These are phyloP conservation scores for Parus major DNA, from an alignment of 2,113 vertebrate genomes.

Conservation along the genomic window DNA sequence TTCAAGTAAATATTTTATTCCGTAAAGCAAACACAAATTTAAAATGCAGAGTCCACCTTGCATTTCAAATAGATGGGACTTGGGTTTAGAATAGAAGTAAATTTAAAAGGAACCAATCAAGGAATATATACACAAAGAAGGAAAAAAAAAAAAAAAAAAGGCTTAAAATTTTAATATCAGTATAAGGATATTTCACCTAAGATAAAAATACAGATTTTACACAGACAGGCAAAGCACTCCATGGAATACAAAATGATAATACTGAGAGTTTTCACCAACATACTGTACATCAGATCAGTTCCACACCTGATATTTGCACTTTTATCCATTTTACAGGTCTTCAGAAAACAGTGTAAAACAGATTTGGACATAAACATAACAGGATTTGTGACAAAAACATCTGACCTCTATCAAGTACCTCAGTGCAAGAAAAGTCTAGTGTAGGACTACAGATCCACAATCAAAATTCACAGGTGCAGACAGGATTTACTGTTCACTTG, in stretches of 20 bases:
- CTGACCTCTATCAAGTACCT: neutral
- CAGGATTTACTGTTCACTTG: neutral
- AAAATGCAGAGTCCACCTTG: neutral
- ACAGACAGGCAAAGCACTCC: neutral
- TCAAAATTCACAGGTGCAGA: neutral
- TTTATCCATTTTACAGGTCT: neutral
- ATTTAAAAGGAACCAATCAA: neutral
- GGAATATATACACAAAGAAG: neutral
- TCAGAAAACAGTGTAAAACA: neutral
- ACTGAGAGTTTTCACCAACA: neutral
- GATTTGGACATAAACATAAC: neutral
- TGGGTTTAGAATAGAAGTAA: neutral
- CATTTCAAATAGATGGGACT: neutral
- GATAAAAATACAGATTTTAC: neutral
- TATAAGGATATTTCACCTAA: neutral
- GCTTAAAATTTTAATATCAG: neutral
- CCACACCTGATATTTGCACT: neutral
- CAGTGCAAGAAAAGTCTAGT: neutral
- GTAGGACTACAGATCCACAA: neutral
- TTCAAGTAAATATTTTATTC: neutral
- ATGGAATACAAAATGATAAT: neutral
- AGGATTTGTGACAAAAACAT: neutral
- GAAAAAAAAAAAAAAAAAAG: neutral
- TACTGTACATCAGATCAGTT: neutral
- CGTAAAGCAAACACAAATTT: neutral